These are phyloP conservation scores for Ditylenchus weischeri DNA, from an alignment of 2,888 invertebrate species.

Conservation along the genomic window DNA sequence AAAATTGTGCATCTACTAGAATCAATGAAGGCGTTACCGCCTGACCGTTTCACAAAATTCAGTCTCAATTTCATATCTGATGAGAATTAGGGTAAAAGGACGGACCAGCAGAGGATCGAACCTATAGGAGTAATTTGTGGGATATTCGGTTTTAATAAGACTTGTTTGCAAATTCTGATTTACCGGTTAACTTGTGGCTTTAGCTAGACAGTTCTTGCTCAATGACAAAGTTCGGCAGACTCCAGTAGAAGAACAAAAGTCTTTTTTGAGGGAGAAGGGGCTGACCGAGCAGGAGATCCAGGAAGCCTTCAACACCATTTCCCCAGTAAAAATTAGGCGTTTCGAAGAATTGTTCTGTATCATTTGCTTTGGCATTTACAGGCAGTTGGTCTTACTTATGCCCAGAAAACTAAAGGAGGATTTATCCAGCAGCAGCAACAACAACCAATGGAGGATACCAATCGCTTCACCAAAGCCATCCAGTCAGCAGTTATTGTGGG, in stretches of 20 bases:
- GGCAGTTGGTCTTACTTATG: not conserved
- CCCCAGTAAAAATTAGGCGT: slow-evolving; percentile 1
- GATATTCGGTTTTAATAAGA: too few species aligned
- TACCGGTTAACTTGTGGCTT: slow-evolving; percentile 34
- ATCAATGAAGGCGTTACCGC: too few species aligned
- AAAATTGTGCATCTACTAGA: too few species aligned
- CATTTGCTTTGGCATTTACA: not conserved
- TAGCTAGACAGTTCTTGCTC: slow-evolving; percentile 50
- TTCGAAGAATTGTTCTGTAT: not conserved
- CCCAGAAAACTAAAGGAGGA: not conserved
- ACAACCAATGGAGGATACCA: not conserved
- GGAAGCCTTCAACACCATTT: slow-evolving; percentile 28
- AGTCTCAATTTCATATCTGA: too few species aligned
- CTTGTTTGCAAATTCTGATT: too few species aligned
- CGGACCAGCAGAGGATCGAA: too few species aligned
- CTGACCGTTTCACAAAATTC: too few species aligned
- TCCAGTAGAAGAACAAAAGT: slow-evolving; percentile 50
- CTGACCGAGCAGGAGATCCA: slow-evolving; percentile 51
- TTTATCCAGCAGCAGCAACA: not conserved
- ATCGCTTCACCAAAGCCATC: slow-evolving; percentile 31
- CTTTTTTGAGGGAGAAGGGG: slow-evolving; percentile 51
- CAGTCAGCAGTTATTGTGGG: slow-evolving; percentile 51
- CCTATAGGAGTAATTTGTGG: too few species aligned
- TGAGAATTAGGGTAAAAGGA: too few species aligned
- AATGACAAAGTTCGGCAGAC: slow-evolving; percentile 53